Evolutionary conservation across 2,113 vertebrate species (phyloP).

Genomic region (Elaphurus davidianus): DNA sequence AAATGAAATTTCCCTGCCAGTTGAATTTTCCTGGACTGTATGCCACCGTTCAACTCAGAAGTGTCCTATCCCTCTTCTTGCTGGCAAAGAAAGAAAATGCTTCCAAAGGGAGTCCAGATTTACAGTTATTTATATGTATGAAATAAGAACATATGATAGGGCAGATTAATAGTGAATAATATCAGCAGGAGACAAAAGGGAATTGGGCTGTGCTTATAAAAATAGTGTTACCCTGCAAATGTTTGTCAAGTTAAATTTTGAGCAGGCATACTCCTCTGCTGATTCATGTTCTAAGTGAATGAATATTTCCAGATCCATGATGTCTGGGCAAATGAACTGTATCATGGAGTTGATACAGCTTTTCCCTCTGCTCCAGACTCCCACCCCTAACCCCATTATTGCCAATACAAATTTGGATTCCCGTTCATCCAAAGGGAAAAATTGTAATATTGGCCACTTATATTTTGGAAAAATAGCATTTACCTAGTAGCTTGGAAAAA

Average conservation of each 20-base stretch:
- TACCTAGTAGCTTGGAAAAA: neutral
- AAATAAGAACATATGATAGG: neutral
- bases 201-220: slow-evolving; percentile 32
- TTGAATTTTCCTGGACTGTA: slow-evolving; percentile 24
- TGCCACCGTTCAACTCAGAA: neutral
- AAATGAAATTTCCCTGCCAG: neutral
- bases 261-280: slow-evolving; percentile 20
- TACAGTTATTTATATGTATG: neutral
- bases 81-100: neutral
- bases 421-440: neutral
- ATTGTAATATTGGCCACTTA: neutral
- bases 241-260: slow-evolving; percentile 12
- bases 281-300: slow-evolving; percentile 51
- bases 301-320: slow-evolving; percentile 22
- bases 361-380: neutral
- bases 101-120: neutral
- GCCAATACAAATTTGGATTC: neutral
- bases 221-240: slow-evolving; percentile 19
- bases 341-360: neutral
- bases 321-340: neutral
- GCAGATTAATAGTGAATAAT: slow-evolving; percentile 11
- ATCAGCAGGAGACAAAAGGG: slow-evolving; percentile 26
- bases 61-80: neutral
- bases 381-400: neutral
- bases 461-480: neutral